Evolutionary conservation across 1,140 invertebrate species (phyloP).

Genomic region (Sycophaga agraensis): DNA sequence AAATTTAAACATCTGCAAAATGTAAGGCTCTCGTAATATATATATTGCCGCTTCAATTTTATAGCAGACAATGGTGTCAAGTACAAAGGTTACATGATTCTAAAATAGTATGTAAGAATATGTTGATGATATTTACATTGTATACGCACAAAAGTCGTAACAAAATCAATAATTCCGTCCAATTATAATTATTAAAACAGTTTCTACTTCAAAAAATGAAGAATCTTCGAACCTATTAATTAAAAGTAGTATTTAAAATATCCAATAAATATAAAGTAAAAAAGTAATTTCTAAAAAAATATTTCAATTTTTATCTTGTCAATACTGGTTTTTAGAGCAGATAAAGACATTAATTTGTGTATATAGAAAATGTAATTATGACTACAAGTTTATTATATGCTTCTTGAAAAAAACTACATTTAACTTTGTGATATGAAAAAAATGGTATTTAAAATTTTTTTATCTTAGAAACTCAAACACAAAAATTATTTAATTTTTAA

Average conservation of each 20-base stretch:
- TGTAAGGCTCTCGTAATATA: too few species aligned
- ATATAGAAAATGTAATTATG: not conserved
- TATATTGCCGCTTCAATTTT: too few species aligned
- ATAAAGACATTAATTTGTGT: too few species aligned
- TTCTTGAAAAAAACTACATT: not conserved
- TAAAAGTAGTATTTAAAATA: not conserved
- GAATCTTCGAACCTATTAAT: conserved; percentile 14
- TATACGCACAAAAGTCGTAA: not conserved
- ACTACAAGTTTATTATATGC: not conserved
- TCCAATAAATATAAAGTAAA: not conserved
- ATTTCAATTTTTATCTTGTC: too few species aligned
- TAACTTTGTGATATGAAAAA: not conserved
- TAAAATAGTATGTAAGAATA: conserved; percentile 6
- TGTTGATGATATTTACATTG: not conserved
- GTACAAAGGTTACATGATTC: conserved; percentile 21
- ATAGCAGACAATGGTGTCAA: too few species aligned
- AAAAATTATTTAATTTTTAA: not conserved
- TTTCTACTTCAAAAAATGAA: conserved; percentile 6
- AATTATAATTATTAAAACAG: not conserved
- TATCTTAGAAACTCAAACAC: not conserved
- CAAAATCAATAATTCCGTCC: conserved; percentile 11
- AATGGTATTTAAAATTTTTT: not conserved
- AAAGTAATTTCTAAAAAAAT: too few species aligned
- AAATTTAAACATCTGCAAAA: not conserved
- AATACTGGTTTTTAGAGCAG: too few species aligned